Conservation (phyloP, 2,888 invertebrate genomes). For the Deilephila elpenor region DNA sequence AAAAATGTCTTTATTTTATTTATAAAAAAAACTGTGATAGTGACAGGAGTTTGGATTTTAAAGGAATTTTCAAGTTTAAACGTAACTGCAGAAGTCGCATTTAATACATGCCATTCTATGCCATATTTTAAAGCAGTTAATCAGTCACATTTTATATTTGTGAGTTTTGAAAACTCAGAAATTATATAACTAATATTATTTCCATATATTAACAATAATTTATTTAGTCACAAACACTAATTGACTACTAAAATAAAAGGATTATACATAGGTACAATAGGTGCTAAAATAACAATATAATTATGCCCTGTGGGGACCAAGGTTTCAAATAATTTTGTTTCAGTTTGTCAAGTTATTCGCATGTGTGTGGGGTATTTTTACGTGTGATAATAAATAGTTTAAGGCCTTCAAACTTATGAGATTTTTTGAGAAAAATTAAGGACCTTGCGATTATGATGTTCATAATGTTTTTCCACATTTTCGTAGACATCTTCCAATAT, state of each 20-base stretch:
- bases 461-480: no score
- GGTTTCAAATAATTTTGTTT: not conserved
- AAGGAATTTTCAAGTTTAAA: not conserved
- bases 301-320: conserved; percentile 28
- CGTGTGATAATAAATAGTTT: not conserved
- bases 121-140: not conserved
- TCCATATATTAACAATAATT: not conserved
- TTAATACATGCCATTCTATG: no score
- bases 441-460: no score
- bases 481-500: no score
- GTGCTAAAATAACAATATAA: conserved; percentile 16
- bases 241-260: not conserved
- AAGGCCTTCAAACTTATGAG: not conserved
- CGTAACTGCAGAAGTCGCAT: no score
- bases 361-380: not conserved
- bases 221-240: not conserved
- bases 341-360: not conserved
- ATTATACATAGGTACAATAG: conserved; percentile 2
- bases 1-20: no score
- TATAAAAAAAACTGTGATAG: conserved; percentile 11
- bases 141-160: not conserved
- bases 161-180: not conserved
- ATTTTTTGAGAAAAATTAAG: no score
- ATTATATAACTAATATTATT: conserved; percentile 1
- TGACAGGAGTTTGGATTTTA: not conserved